Evolutionary conservation across 2,888 invertebrate genomes (phyloP), one percentile per base, ranked within the genome.

Genomic region (Tyria jacobaeae): DNA sequence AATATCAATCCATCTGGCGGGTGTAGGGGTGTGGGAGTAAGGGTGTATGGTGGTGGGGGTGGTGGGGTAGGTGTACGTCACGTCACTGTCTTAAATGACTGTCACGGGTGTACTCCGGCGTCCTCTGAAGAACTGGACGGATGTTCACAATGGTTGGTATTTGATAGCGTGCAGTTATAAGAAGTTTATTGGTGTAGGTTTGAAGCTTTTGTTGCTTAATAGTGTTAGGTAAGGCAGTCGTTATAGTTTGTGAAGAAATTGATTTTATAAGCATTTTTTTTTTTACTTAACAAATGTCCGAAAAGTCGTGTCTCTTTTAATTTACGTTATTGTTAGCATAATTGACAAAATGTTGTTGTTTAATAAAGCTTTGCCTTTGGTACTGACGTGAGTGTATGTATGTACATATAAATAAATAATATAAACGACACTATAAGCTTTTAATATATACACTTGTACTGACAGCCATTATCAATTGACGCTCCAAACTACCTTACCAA

Each of bases 41-140:
- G 54, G 57, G 57, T 47, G 50, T 39, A 14, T 3, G 34, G 25
- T 21, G 67, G 68, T 57, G 57, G 64, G 67, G 63, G 68, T 62
- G 62, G 61, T 62, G 62, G 61, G 57, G 81, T 31, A 31, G 82
- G 73, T 82, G 44, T 44, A 83, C 82, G 88, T 89, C 91, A 88
- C 89, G 91, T 93, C 93, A 93, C 87, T 89, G 91, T 93, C 93
- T 92, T 92, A 92, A 92, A 92, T 92, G 92, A 93, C 89, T 92
- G 92, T 92, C 93, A 92, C 92, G 92, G 91, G 91, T 88, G 89
- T 89, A 89, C 87, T 89, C 86, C 82, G 82, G 85, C 84, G 80
- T 83, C 83, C 87, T 85, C 86, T 89, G 89, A 91, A 87, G 91
- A 90, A 89, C 89, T 88, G 89, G 89, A 87, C 89, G 87, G 88